Percentiles rank a stretch among this genome's conserved stretches.
Conservation (phyloP, 1,140 invertebrate genomes). For the Lutraria rhynchaena region DNA sequence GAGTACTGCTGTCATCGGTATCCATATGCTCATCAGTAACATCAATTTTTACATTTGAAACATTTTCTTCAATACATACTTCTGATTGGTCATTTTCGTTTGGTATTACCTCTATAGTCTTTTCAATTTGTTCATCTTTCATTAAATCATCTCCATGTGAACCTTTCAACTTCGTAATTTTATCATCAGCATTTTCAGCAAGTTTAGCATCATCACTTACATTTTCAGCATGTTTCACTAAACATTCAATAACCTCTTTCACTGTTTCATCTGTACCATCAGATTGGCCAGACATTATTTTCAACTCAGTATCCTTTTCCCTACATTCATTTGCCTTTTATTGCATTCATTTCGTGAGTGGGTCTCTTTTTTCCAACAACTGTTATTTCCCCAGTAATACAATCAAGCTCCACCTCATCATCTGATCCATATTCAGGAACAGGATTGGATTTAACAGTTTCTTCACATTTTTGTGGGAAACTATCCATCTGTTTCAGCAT, state of each 20-base stretch:
- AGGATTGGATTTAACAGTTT: not conserved
- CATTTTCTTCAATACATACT: not conserved
- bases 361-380: constrained; percentile 10
- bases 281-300: not conserved
- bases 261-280: not conserved
- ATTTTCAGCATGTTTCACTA: too few species aligned
- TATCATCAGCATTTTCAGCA: too few species aligned
- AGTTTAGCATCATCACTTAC: too few species aligned
- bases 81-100: not conserved
- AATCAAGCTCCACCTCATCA: constrained; percentile 53
- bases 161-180: too few species aligned
- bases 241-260: too few species aligned
- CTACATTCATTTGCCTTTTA: constrained; percentile 2
- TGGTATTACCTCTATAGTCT: too few species aligned
- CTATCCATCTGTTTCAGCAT: not conserved
- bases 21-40: too few species aligned
- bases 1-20: too few species aligned
- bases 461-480: not conserved
- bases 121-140: too few species aligned
- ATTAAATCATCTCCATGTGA: too few species aligned
- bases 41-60: too few species aligned
- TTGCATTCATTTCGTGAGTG: not conserved
- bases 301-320: not conserved
- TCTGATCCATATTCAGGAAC: constrained; percentile 31
- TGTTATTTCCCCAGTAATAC: constrained; percentile 46